Evolutionary conservation across 2,113 vertebrate species (phyloP), one percentile per base, ranked within the genome.

Genomic region (Aphyosemion australe): DNA sequence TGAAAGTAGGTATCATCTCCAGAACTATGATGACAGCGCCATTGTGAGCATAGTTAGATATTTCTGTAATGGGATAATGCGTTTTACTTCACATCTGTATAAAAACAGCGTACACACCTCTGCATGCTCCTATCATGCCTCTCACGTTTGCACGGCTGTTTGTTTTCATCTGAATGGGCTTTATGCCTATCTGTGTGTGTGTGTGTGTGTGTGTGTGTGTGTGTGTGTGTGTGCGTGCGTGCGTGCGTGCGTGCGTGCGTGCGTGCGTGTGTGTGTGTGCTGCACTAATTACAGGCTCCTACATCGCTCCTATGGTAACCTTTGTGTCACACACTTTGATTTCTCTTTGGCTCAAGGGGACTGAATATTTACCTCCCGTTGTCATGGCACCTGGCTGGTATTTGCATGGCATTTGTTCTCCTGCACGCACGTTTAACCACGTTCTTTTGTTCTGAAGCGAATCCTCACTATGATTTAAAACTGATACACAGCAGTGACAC

Each of bases 1-100:
- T 81, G 94, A 97, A 89, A 94, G 97, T 99, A 90, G 90, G 96
- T 94, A 50, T 11, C 5, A 6, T 10, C 34, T 37, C 9, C 34
- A 37, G 34, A 3, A 37, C 34, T 10, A 37, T 10, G 34, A 8
- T 26, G 26, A 26, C 26, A 26, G 3, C 26, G 26, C 26, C 1
- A 26, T 26, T 26, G n/a, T n/a, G n/a, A n/a, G n/a, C n/a, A n/a
- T n/a, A 26, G 26, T 26, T n/a, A 26, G 26, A 26, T 26, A 2
- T 26, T 26, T 26, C 1, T 26, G 26, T 26, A 26, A 26, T 26
- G 3, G 5, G 9, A 37, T 37, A 1, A 37, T 37, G 9, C 6
- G 9, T 37, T 8, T 37, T 7, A 1, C 9, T 37, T 37, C 9
- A 37, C 34, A 37, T 37, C 1, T 37, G 26, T 37, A 37, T 8